Conservation (phyloP, 2,113 vertebrate species). For the Copsychus sechellarum region DNA sequence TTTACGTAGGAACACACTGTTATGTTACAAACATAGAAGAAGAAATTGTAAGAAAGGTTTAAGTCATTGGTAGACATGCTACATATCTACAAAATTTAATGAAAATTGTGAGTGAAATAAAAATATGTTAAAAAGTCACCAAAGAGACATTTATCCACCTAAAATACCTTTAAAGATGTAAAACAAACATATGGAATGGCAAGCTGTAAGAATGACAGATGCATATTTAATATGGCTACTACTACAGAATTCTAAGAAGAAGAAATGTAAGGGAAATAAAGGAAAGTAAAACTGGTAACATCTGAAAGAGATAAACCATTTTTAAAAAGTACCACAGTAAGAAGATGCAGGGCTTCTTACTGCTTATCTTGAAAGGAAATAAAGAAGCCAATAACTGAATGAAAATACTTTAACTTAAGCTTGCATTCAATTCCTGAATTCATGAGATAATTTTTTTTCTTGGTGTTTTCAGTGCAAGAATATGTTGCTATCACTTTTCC, state of each 20-base stretch:
- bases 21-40: not conserved
- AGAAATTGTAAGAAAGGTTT: not conserved
- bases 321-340: not conserved
- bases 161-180: not conserved
- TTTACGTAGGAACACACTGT: not conserved
- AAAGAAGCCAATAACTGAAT: not conserved
- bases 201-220: not conserved
- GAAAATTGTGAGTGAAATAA: not conserved
- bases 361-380: not conserved
- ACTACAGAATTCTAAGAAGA: not conserved
- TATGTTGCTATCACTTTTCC: not conserved
- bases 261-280: not conserved
- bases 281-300: not conserved
- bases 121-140: not conserved
- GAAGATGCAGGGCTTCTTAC: not conserved
- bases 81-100: not conserved
- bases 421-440: not conserved
- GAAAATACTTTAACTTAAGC: not conserved
- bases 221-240: not conserved
- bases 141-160: not conserved
- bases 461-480: not conserved
- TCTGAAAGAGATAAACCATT: not conserved
- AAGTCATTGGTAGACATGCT: not conserved
- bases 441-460: not conserved
- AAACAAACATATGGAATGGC: not conserved